These are phyloP conservation scores for Melinaea menophilus DNA, from an alignment of 2,888 invertebrate genomes.

Conservation along the genomic window DNA sequence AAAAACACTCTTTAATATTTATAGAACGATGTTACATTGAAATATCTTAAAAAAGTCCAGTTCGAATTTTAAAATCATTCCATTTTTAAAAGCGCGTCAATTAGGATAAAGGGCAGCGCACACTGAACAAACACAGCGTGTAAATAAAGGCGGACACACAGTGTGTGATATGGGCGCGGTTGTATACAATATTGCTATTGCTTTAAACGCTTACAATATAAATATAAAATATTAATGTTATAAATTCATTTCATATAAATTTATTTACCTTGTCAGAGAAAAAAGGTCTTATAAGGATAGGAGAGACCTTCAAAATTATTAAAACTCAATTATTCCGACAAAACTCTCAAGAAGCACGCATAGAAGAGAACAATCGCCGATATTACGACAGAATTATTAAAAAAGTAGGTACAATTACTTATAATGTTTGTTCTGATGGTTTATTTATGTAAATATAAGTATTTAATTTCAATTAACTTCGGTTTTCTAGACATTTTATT, in stretches of 20 bases:
- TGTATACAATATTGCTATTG: conserved; percentile 25
- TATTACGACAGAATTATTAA: conserved; percentile 5
- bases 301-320: too few species aligned
- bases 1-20: too few species aligned
- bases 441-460: conserved; percentile 21
- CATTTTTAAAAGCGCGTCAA: conserved; percentile 33
- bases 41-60: background rate
- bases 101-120: conserved; percentile 39
- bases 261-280: too few species aligned
- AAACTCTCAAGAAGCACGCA: too few species aligned
- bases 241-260: too few species aligned
- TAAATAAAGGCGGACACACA: conserved; percentile 38
- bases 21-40: too few species aligned
- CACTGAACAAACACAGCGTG: conserved; percentile 35
- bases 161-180: conserved; percentile 31
- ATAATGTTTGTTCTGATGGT: conserved; percentile 19
- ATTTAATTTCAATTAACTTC: conserved; percentile 24
- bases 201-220: conserved; percentile 23
- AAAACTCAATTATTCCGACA: too few species aligned
- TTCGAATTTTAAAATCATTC: conserved; percentile 15
- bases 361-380: background rate
- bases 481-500: conserved; percentile 34
- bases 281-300: too few species aligned
- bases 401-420: conserved; percentile 14
- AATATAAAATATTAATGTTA: background rate